Percentiles rank a stretch among this genome's conserved stretches.
Conservation (phyloP, 2,113 vertebrate genomes). For the Callochromis pleurospilus region DNA sequence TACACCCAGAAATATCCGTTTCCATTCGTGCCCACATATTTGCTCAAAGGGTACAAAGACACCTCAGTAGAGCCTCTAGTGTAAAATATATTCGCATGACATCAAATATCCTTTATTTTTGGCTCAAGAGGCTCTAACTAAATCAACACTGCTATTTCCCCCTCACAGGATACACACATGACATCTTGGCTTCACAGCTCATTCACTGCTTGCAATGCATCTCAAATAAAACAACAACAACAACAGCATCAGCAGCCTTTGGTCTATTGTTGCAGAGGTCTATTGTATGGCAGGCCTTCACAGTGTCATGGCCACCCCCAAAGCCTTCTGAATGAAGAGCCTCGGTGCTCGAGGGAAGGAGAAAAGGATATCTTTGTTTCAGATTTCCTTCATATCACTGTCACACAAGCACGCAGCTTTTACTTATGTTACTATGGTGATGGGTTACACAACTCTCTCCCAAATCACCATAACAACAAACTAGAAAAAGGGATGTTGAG, state of each 20-base stretch:
- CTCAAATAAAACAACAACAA: not conserved
- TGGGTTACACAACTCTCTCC: slow-evolving; percentile 38
- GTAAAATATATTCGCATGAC: not conserved
- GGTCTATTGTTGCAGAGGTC: slow-evolving; percentile 9
- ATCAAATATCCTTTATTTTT: not conserved
- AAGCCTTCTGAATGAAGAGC: not conserved
- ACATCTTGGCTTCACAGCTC: slow-evolving; percentile 5
- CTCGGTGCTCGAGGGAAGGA: not conserved
- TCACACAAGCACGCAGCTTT: slow-evolving; percentile 40
- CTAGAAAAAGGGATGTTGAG: slow-evolving; percentile 3
- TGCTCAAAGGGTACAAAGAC: not conserved
- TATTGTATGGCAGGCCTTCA: not conserved
- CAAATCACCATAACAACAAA: slow-evolving; percentile 66
- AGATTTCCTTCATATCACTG: slow-evolving; percentile 37
- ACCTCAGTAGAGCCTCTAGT: not conserved
- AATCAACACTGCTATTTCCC: not conserved
- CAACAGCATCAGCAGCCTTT: not conserved
- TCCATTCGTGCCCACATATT: not conserved
- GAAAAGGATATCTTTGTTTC: slow-evolving; percentile 55
- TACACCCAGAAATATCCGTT: fast-evolving
- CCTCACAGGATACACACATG: not conserved
- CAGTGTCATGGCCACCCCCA: not conserved
- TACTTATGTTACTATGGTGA: slow-evolving; percentile 62
- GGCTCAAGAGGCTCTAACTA: not conserved
- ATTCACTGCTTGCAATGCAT: not conserved